Percentiles rank a stretch among this genome's conserved stretches.
Evolutionary conservation across 2,888 invertebrate species (phyloP).

Genomic region (Chrysodeixis includens): DNA sequence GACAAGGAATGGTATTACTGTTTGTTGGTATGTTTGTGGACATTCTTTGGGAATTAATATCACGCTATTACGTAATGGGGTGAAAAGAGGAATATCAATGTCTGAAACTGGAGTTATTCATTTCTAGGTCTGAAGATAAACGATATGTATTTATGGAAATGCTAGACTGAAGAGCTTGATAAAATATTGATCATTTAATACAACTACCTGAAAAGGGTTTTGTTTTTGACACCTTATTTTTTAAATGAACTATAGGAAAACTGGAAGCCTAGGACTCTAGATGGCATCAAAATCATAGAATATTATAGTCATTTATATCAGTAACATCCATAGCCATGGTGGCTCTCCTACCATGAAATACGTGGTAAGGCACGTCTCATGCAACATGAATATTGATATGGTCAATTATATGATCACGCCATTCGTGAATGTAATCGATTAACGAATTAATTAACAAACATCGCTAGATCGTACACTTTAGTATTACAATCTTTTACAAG

Average conservation of each 20-base stretch:
- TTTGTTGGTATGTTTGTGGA: background rate
- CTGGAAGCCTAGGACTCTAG: too few species aligned
- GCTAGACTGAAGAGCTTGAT: too few species aligned
- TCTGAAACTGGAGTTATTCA: background rate
- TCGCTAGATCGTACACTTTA: background rate
- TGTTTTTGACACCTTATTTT: too few species aligned
- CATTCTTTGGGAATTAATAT: background rate
- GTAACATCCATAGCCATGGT: background rate
- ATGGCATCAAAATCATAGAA: background rate
- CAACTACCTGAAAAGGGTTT: too few species aligned
- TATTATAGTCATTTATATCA: background rate
- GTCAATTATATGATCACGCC: slow-evolving; percentile 45
- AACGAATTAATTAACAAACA: slow-evolving; percentile 11
- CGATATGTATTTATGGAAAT: too few species aligned
- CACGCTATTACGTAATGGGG: background rate
- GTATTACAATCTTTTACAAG: background rate
- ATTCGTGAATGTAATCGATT: slow-evolving; percentile 41
- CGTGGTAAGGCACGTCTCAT: slow-evolving; percentile 19
- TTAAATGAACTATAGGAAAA: too few species aligned
- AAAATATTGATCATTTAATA: too few species aligned
- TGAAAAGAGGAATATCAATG: background rate
- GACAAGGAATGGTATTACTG: background rate
- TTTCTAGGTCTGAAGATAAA: too few species aligned
- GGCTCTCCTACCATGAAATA: background rate
- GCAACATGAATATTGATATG: slow-evolving; percentile 46